phyloP scores from a whole-genome alignment of 2,113 vertebrate genomes.

The Ptychochromis oligacanthus region DNA sequence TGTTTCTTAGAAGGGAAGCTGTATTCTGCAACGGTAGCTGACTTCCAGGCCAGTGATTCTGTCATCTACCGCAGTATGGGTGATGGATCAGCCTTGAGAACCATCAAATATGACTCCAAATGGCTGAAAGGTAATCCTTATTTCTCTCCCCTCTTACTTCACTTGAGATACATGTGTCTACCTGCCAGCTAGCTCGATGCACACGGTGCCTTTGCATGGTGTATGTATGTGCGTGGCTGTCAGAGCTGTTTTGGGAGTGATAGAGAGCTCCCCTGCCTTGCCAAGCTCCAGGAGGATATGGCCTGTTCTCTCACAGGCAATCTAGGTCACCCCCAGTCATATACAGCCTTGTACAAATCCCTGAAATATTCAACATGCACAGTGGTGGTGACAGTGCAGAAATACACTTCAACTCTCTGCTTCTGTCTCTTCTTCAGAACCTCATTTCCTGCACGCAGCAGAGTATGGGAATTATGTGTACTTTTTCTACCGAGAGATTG shows the following conservation, averaged over 20 bases:
- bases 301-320: constrained; percentile 73
- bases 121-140: constrained; percentile 95
- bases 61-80: constrained; percentile 99
- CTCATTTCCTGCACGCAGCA: constrained; percentile 97
- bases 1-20: constrained; percentile 90
- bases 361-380: constrained; percentile 78
- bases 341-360: constrained; percentile 71
- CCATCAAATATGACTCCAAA: constrained; percentile 99
- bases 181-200: constrained; percentile 45
- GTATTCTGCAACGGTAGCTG: constrained; percentile 97
- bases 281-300: constrained; percentile 62
- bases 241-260: constrained; percentile 39
- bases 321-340: constrained; percentile 79
- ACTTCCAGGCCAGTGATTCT: constrained; percentile 98
- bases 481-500: constrained; percentile 99
- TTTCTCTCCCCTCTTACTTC: background rate
- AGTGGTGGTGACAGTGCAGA: constrained; percentile 74
- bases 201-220: constrained; percentile 21
- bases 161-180: constrained; percentile 16
- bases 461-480: constrained; percentile 98
- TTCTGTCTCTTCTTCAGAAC: constrained; percentile 85
- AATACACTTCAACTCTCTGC: constrained; percentile 69
- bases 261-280: constrained; percentile 43
- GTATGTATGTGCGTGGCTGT: constrained; percentile 42
- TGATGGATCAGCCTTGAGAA: constrained; percentile 95